Percentiles rank a stretch among this genome's conserved stretches.
Evolutionary conservation across 2,888 invertebrate genomes (phyloP).

Genomic region (Agrochola litura): DNA sequence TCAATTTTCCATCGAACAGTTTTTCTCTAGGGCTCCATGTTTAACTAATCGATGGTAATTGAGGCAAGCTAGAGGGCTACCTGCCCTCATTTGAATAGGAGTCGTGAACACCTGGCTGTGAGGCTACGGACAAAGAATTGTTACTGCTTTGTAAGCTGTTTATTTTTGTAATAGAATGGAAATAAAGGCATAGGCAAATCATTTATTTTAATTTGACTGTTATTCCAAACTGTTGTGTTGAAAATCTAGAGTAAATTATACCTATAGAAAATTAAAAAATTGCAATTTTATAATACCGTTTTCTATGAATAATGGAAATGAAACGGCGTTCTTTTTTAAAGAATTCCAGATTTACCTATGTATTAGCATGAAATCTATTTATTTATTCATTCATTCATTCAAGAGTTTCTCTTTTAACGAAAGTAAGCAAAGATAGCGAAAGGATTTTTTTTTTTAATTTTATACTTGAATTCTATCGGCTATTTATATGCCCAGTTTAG

Average conservation of each 20-base stretch:
- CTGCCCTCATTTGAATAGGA: constrained; percentile 30
- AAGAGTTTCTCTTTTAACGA: too few species aligned
- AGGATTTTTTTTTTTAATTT: too few species aligned
- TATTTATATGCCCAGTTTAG: too few species aligned
- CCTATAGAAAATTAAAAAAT: too few species aligned
- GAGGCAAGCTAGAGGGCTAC: constrained; percentile 8
- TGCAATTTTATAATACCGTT: not conserved
- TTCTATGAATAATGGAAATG: not conserved
- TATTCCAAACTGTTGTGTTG: not conserved
- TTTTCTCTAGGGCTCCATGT: constrained; percentile 42
- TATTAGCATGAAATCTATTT: too few species aligned
- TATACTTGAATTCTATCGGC: too few species aligned
- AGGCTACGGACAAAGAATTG: not conserved
- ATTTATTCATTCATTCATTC: too few species aligned
- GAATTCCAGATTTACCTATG: too few species aligned
- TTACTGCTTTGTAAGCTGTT: not conserved
- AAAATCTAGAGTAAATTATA: not conserved
- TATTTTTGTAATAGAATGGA: not conserved
- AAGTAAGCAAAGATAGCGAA: too few species aligned
- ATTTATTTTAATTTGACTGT: constrained; percentile 16
- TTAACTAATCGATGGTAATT: constrained; percentile 55
- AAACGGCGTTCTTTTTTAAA: too few species aligned
- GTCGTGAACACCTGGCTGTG: constrained; percentile 35
- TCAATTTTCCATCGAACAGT: constrained; percentile 40
- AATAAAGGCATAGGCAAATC: not conserved